Evolutionary conservation across 2,888 invertebrate genomes (phyloP), one percentile per base, ranked within the genome.

Genomic region (Parasteatoda lunata): DNA sequence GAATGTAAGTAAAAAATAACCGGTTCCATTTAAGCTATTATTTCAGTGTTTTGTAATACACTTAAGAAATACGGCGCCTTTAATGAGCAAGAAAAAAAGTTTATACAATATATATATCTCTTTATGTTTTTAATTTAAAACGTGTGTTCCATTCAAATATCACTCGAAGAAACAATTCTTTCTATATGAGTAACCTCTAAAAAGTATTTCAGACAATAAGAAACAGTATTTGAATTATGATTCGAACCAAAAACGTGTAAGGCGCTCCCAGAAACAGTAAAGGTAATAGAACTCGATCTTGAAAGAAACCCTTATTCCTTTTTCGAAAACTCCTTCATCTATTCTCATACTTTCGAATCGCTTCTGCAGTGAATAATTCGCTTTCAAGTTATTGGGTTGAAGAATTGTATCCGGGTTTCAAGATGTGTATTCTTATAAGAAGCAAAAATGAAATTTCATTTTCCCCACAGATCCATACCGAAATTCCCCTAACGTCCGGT

Each of bases 361-460:
- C 52, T 47, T 15, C 75, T 51, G 66, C 54, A 75, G 75, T 75
- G 81, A 75, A 81, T 81, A 73, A 80, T 73, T 73, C 68, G 64
- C 70, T 71, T 69, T 59, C 64, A 71, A 79, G 69, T 79, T 79
- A 79, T 79, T 79, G 70, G 79, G 70, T 79, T 64, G 71, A 49
- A 71, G 71, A 71, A 69, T 54, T 59, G 71, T 79, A 79, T 79
- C 54, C 73, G 65, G 49, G 54, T 59, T 59, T 59, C 59, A 59
- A 59, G 59, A n/a, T 13, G 59, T 59, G 59, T 9, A 59, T 59
- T 59, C 59, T 59, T n/a, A 59, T 59, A 13, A 68, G 45, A 65
- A 73, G 73, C 52, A 73, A 81, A 73, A 81, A 81, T 81, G 66
- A 81, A 59, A 73, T 81, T 81, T 73, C 80, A 81, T 81, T 80